phyloP scores from a whole-genome alignment of 2,888 invertebrate genomes.

The Crocallis elinguaria region DNA sequence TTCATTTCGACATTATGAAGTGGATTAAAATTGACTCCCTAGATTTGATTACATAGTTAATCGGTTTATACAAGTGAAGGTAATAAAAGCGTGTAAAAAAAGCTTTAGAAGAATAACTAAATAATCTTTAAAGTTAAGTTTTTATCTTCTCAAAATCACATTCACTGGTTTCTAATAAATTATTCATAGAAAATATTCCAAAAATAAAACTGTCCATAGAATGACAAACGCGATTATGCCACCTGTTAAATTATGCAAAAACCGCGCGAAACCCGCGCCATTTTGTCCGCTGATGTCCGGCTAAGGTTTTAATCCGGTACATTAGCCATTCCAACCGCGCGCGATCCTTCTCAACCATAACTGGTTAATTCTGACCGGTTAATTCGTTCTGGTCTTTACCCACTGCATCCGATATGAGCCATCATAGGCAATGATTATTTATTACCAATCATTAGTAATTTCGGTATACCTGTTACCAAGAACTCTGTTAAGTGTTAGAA shows the following conservation, averaged over 20 bases:
- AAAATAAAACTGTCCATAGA: slow-evolving; percentile 38
- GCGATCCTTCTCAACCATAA: slow-evolving; percentile 45
- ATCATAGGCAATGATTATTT: neutral
- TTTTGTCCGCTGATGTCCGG: slow-evolving; percentile 45
- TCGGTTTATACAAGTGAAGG: too few relatives aligned
- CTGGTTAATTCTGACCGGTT: slow-evolving; percentile 36
- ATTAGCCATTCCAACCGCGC: slow-evolving; percentile 53
- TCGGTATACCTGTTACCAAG: neutral
- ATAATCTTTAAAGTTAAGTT: too few relatives aligned
- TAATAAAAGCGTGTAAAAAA: too few relatives aligned
- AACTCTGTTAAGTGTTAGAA: too few relatives aligned
- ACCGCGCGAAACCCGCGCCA: slow-evolving; percentile 45
- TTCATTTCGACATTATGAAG: too few relatives aligned
- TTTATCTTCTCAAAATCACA: neutral
- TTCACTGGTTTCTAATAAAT: neutral
- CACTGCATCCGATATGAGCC: slow-evolving; percentile 3
- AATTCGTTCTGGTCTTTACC: slow-evolving; percentile 31
- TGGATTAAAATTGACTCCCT: too few relatives aligned
- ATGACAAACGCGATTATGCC: slow-evolving; percentile 44
- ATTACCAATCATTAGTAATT: neutral
- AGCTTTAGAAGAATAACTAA: too few relatives aligned
- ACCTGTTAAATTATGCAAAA: slow-evolving; percentile 51
- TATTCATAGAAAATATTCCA: slow-evolving; percentile 26
- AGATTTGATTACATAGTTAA: too few relatives aligned
- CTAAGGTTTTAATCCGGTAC: slow-evolving; percentile 47